Evolutionary conservation across 1,140 invertebrate species (phyloP).

Genomic region (Euura saliciscinereae): DNA sequence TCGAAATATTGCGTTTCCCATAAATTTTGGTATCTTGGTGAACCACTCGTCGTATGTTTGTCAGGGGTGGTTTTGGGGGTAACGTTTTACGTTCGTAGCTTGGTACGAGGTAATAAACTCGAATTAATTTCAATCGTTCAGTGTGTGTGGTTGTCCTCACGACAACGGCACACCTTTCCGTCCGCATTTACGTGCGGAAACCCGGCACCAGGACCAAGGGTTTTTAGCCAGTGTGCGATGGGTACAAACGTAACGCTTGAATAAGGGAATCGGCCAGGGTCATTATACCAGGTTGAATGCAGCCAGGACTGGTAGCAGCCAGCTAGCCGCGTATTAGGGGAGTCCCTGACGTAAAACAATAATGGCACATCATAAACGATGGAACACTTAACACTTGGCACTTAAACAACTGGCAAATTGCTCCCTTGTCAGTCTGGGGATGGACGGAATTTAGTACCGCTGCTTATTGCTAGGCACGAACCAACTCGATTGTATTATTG

Average conservation of each 20-base stretch:
- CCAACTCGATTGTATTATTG: no score
- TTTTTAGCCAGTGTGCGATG: no score
- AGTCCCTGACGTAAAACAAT: slow-evolving; percentile 60
- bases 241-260: no score
- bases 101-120: slow-evolving; percentile 45
- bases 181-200: slow-evolving; percentile 14
- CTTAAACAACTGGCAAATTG: slow-evolving; percentile 64
- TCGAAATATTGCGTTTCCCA: neutral
- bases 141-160: no score
- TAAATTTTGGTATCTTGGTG: neutral
- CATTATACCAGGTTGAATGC: slow-evolving; percentile 1
- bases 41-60: neutral
- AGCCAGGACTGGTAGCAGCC: neutral
- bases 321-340: slow-evolving; percentile 28
- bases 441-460: slow-evolving; percentile 52
- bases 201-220: neutral
- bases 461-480: neutral
- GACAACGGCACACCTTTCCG: neutral
- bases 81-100: neutral
- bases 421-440: slow-evolving; percentile 56
- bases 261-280: neutral
- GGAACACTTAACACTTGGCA: slow-evolving; percentile 61
- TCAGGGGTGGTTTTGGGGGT: no score
- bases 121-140: slow-evolving; percentile 59
- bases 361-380: slow-evolving; percentile 60